A percentile compares a stretch with the other conserved stretches of the same genome.
These are phyloP conservation scores for Tympanoctomys barrerae DNA, from an alignment of 2,797 vertebrate genomes.

Conservation along the genomic window DNA sequence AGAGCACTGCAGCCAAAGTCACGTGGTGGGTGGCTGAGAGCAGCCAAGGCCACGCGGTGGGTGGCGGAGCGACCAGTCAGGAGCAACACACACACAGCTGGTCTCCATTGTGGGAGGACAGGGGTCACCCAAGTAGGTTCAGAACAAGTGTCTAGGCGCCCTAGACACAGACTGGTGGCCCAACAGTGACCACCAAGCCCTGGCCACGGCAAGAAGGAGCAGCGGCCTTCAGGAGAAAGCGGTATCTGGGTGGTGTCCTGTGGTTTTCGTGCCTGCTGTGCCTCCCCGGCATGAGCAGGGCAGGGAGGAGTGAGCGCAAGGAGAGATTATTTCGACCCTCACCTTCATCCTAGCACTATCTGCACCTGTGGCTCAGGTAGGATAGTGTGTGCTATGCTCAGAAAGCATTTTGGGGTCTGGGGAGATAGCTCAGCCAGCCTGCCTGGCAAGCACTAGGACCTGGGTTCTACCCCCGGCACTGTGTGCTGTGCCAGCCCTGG, in stretches of 20 bases:
- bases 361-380: background rate
- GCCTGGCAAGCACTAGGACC: no score
- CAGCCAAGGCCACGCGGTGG: no score
- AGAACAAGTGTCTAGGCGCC: background rate
- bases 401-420: no score
- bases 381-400: background rate
- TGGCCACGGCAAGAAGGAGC: background rate
- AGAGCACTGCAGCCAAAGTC: background rate
- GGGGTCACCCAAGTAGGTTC: background rate
- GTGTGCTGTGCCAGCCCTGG: no score
- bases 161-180: background rate
- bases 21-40: no score
- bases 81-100: background rate
- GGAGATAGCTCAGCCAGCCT: no score
- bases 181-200: background rate
- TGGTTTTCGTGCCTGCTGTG: no score
- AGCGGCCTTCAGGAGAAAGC: no score
- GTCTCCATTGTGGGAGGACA: background rate
- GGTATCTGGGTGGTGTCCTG: no score
- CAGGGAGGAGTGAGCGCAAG: background rate
- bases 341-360: background rate
- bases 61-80: background rate
- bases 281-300: background rate
- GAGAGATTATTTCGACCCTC: no score
- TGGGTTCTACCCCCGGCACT: no score